Percentiles rank a stretch among this genome's conserved stretches.
Evolutionary conservation across 2,113 vertebrate genomes (phyloP).

Genomic region (Gallinago media): DNA sequence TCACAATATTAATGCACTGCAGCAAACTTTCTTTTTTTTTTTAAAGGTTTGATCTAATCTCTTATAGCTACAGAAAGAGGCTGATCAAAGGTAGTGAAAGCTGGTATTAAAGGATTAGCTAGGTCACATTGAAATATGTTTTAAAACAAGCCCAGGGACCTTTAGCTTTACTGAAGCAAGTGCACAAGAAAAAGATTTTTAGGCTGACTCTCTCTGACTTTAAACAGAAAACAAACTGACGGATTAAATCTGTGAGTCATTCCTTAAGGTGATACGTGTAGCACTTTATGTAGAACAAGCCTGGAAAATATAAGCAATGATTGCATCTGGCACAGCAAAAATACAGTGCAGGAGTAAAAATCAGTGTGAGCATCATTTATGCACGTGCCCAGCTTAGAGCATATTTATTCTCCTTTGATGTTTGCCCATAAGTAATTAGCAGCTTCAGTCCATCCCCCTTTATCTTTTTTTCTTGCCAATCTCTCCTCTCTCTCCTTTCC

Average conservation of each 20-base stretch:
- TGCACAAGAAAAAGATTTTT: not conserved
- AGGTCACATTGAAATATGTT: conserved; percentile 73
- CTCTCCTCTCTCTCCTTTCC: not conserved
- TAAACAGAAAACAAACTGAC: conserved; percentile 34
- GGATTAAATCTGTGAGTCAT: conserved; percentile 40
- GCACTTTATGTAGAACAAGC: not conserved
- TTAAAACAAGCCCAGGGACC: conserved; percentile 63
- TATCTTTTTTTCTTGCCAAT: not conserved
- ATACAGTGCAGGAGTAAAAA: not conserved
- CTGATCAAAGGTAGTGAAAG: conserved; percentile 65
- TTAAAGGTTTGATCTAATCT: conserved; percentile 65
- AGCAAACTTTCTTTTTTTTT: not conserved
- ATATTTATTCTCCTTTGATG: not conserved
- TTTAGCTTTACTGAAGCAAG: conserved; percentile 36
- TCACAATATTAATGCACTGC: conserved; percentile 10
- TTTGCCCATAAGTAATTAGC: not conserved
- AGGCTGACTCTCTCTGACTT: conserved; percentile 27
- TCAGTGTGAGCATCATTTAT: not conserved
- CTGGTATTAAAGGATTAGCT: conserved; percentile 73
- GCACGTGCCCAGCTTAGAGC: not conserved
- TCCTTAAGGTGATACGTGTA: conserved; percentile 13
- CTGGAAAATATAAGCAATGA: not conserved
- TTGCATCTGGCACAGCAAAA: not conserved
- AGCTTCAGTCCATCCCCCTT: not conserved
- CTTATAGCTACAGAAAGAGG: conserved; percentile 46